These are phyloP conservation scores for Epinotia demarniana DNA, from an alignment of 2,888 invertebrate species.

Conservation along the genomic window DNA sequence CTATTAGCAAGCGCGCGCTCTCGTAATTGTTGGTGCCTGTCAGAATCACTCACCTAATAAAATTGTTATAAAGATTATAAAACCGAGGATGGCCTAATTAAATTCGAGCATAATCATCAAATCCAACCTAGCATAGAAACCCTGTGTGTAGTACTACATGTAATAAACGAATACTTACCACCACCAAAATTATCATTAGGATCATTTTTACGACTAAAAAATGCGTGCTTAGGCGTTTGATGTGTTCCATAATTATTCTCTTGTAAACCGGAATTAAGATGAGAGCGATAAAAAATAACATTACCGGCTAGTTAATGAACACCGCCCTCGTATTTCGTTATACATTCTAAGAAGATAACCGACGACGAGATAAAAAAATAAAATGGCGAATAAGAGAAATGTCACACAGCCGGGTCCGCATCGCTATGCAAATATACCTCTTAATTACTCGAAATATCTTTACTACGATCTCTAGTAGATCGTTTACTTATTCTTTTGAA, in stretches of 20 bases:
- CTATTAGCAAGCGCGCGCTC: slow-evolving; percentile 25
- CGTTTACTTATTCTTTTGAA: slow-evolving; percentile 76
- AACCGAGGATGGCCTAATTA: slow-evolving; percentile 71
- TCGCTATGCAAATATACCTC: slow-evolving; percentile 76
- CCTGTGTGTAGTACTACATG: slow-evolving; percentile 65
- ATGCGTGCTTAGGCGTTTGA: slow-evolving; percentile 57
- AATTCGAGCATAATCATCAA: slow-evolving; percentile 70
- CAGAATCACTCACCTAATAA: slow-evolving; percentile 52
- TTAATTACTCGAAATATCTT: slow-evolving; percentile 75
- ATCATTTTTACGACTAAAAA: slow-evolving; percentile 65
- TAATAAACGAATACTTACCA: slow-evolving; percentile 72
- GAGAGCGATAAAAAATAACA: slow-evolving; percentile 62
- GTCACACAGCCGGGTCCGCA: slow-evolving; percentile 64
- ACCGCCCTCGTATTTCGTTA: slow-evolving; percentile 57
- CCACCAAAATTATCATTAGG: slow-evolving; percentile 69
- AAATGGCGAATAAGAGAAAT: slow-evolving; percentile 69
- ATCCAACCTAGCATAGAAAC: slow-evolving; percentile 55
- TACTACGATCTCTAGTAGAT: slow-evolving; percentile 73
- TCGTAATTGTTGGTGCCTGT: slow-evolving; percentile 15
- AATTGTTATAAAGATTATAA: slow-evolving; percentile 70
- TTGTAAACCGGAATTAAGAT: slow-evolving; percentile 62
- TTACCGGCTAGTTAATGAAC: slow-evolving; percentile 64
- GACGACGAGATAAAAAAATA: slow-evolving; percentile 64
- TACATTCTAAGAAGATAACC: slow-evolving; percentile 64
- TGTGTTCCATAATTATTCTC: slow-evolving; percentile 46